Base-by-base conservation (phyloP, 2,113 vertebrate species). In the Andinoacara biseriatus region DNA sequence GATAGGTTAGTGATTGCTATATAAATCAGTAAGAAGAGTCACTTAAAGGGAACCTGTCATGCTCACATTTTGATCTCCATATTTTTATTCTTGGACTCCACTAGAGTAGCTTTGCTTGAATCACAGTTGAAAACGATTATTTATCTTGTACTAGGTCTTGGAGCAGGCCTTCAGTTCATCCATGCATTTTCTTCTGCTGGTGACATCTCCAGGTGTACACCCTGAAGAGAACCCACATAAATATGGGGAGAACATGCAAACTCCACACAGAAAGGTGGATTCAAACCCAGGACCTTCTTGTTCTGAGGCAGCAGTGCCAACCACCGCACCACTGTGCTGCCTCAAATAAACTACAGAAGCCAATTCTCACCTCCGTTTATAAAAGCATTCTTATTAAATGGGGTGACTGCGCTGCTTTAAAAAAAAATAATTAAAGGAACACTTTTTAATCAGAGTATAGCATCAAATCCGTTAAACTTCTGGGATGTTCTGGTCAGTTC, bases 11-110 rank as follows among this genome's bases (percentile, higher is more conserved):
- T 40, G 81, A 85, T 84, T 65, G 65, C 46, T 58, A 31, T n/a
- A 78, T 78, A 74, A 74, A 86, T 83, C 76, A 81, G 35, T 80
- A 61, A 81, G 35, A 56, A 10, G 67, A 72, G 46, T 72, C 67
- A 72, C 43, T 72, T 54, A 72, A 72, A 54, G 10, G 26, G 18
- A 31, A 52, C 46, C 49, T 52, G 31, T 54, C 33, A 20, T 54
- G 46, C 10, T 69, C 24, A 31, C 46, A 72, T 72, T 72, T 72
- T n/a, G 26, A 72, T 17, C 67, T n/a, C 31, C 46, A 54, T 29
- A 72, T 72, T 54, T 72, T 49, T 54, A 72, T 54, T 72, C 67
- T 54, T 33, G 46, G 67, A 14, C 1, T 1, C 18, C 46, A 72
- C 46, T 33, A 8, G 10, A n/a, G 20, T 7, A 72, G 52, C 46